phyloP scores from a whole-genome alignment of 2,888 invertebrate species.

The Plagodis pulveraria region DNA sequence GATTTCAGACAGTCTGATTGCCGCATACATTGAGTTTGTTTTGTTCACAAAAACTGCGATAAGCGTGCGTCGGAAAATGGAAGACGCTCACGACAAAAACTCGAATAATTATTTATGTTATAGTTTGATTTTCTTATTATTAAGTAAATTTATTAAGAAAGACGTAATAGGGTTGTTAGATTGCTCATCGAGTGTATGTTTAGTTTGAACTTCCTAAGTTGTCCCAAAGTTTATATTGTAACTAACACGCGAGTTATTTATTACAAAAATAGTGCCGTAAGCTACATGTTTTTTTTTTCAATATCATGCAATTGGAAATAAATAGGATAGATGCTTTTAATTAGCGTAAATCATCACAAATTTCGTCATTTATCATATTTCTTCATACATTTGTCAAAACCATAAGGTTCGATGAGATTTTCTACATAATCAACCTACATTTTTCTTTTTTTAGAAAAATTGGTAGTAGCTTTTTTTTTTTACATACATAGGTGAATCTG shows the following conservation, averaged over 20 bases:
- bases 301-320: constrained; percentile 2
- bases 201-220: constrained; percentile 38
- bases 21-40: not conserved
- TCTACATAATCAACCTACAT: not conserved
- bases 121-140: constrained; percentile 48
- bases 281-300: constrained; percentile 4
- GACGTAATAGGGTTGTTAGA: constrained; percentile 51
- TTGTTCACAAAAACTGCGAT: not conserved
- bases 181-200: constrained; percentile 53
- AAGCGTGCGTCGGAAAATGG: constrained; percentile 1
- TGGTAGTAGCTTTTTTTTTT: not conserved
- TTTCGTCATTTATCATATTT: too few species aligned
- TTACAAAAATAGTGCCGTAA: constrained; percentile 4
- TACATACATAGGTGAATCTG: too few species aligned
- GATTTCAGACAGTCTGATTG: constrained; percentile 1
- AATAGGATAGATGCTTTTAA: too few species aligned
- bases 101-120: constrained; percentile 70
- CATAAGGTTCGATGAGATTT: too few species aligned
- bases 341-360: too few species aligned
- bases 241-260: constrained; percentile 22
- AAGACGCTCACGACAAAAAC: constrained; percentile 57
- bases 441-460: not conserved
- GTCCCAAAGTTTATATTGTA: constrained; percentile 36
- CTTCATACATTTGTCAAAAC: too few species aligned
- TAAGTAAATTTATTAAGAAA: constrained; percentile 44